Evolutionary conservation across 2,888 invertebrate genomes (phyloP), one percentile per base, ranked within the genome.

Genomic region (Cantharis nigra): DNA sequence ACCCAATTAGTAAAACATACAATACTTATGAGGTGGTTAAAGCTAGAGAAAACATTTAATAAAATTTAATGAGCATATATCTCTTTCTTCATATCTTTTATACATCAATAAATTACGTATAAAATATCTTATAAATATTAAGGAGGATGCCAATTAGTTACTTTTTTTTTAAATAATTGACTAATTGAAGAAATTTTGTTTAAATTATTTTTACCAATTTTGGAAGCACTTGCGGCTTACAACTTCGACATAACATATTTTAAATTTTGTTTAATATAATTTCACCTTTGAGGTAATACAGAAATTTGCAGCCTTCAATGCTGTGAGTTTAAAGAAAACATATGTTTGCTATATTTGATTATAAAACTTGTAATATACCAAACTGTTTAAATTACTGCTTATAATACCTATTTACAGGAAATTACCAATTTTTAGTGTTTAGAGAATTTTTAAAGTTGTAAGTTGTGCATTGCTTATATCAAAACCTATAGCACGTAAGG

Each of bases 1-100:
- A 82, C 80, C 83, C 83, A 83, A 83, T 83, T 83, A 83, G 83
- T 82, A 81, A 78, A 78, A 82, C 82, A 81, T 79, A 79, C 78
- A 79, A 77, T 80, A 80, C 81, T 79, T 79, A 76, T 78, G 79
- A 81, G 81, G 81, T 81, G 80, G 72, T 80, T 81, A 78, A 77
- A 79, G 79, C 75, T 75, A 23, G 76, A 77, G 78, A 78, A 81
- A 81, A 80, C 79, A 78, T 77, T 79, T 81, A 80, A 80, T 80
- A 78, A 80, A 80, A 80, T 80, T 81, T 81, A 81, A 81, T 80
- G 81, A 81, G 78, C 71, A 71, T 73, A 77, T 72, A 78, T 80
- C 70, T 77, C 71, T 67, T 65, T 30, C 49, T 49, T 75, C 63
- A 74, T 73, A 73, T 72, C 72, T 70, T 73, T 76, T 73, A 76